Base-by-base conservation (phyloP, 2,888 invertebrate species). In the Marronus borbonicus region DNA sequence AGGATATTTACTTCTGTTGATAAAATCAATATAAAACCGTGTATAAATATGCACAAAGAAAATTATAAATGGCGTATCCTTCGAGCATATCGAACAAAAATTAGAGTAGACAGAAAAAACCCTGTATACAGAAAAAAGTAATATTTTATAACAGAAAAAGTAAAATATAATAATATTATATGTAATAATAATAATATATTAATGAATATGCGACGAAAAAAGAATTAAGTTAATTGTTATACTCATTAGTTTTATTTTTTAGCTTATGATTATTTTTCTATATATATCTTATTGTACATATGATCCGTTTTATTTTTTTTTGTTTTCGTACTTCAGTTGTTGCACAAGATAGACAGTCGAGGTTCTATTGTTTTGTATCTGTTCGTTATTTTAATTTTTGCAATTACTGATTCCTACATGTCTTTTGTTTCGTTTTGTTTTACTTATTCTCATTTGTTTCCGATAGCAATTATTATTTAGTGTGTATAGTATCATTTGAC, bases 101-200 rank as follows among this genome's bases (percentile, higher is more conserved):
- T 36, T 44, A 12, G 44, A 12, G 8, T 24, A 44, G 52, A 72
- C 20, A 72, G 49, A 69, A 62, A 68, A 69, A 70, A 77, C 70
- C 70, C 70, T 77, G 77, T 77, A 77, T 77, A 77, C 77, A 77
- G 62, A 76, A 66, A 76, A 76, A 76, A 44, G 44, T 60, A 66
- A 66, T 39, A 74, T 58, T 55, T 72, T 58, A 60, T 60, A 72
- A 72, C 72, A 72, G 72, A 72, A 72, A 72, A 72, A 58, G 17
- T 39, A 58, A 72, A 39, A 60, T 72, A 60, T 72, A 72, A 70
- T 70, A 70, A 60, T 70, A 70, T 44, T 70, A 31, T 44, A 44
- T 20, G 44, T 55, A 28, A 24, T 58, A 55, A 72, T 58, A 72
- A 77, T 31, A 64, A 44, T 39, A 69, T 68, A 66, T 39, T 66